Percentiles rank a stretch among this genome's conserved stretches.
Conservation (phyloP, 2,797 vertebrate genomes). For the Pteronotus mesoamericanus region DNA sequence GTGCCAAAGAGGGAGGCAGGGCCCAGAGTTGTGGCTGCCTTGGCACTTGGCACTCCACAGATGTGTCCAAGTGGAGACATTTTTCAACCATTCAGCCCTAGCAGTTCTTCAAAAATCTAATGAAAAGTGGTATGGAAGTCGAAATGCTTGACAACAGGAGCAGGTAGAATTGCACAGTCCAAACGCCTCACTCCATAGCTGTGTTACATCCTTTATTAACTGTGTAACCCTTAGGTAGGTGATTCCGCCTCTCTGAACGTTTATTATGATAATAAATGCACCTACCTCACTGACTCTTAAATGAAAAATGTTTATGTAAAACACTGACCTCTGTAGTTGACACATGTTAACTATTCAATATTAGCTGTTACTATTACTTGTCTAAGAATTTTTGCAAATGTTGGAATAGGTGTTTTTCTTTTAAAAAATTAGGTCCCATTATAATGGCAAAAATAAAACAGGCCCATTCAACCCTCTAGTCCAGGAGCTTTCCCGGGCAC, state of each 20-base stretch:
- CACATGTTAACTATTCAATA: background rate
- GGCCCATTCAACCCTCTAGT: background rate
- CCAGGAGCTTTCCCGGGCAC: rapidly evolving
- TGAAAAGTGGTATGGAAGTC: background rate
- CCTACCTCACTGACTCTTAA: background rate
- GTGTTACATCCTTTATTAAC: background rate
- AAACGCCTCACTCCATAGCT: rapidly evolving
- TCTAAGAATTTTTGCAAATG: background rate
- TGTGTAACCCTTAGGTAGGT: background rate
- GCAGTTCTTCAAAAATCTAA: background rate
- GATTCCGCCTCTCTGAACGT: background rate
- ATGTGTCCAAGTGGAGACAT: background rate
- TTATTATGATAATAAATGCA: background rate
- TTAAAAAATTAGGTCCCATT: background rate
- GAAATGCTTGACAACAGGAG: background rate
- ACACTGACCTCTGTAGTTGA: background rate
- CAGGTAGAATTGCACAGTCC: background rate
- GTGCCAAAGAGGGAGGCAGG: background rate
- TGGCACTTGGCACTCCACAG: background rate
- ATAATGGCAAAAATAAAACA: background rate
- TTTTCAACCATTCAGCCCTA: background rate
- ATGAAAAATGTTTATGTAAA: background rate
- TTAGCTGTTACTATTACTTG: background rate
- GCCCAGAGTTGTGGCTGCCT: background rate
- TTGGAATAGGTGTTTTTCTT: background rate